Conservation (phyloP, 37 sponge, comb jelly and placozoan species). For the Mnemiopsis leidyi region DNA sequence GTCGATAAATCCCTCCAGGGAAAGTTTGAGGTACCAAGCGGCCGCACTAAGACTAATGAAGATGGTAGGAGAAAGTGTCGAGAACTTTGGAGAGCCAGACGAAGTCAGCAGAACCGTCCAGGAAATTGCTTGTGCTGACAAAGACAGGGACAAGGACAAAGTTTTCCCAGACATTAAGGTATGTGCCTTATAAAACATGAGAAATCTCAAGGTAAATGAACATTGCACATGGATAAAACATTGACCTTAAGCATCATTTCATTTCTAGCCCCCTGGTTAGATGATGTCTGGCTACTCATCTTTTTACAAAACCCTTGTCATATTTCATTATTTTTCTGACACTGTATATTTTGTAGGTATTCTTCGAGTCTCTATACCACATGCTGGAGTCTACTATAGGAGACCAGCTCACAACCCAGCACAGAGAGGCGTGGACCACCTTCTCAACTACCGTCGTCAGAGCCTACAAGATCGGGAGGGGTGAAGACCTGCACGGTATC, state of each 20-base stretch:
- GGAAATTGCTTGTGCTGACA: conserved; percentile 57
- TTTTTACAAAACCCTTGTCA: too few relatives aligned
- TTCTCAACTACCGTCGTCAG: conserved; percentile 41
- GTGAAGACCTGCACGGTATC: neutral
- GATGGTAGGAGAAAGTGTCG: conserved; percentile 3
- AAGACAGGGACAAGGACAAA: conserved; percentile 4
- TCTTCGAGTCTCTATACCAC: conserved; percentile 49
- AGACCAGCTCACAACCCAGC: conserved; percentile 51
- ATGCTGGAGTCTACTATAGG: conserved; percentile 25
- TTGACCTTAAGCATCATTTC: too few relatives aligned
- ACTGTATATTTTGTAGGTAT: neutral
- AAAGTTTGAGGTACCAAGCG: conserved; percentile 18
- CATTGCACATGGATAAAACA: too few relatives aligned
- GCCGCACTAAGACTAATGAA: conserved; percentile 48
- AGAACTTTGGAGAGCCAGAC: conserved; percentile 38
- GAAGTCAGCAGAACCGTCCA: neutral
- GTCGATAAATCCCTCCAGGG: too few relatives aligned
- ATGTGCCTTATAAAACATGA: neutral
- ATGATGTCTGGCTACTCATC: too few relatives aligned
- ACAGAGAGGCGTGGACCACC: conserved; percentile 57
- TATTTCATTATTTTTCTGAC: too few relatives aligned
- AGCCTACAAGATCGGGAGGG: conserved; percentile 32
- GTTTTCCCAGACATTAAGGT: conserved; percentile 50
- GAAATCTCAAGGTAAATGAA: too few relatives aligned
- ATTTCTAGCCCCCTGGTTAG: too few relatives aligned